Conservation (phyloP, 1,140 invertebrate species). For the Macrobrachium nipponense region DNA sequence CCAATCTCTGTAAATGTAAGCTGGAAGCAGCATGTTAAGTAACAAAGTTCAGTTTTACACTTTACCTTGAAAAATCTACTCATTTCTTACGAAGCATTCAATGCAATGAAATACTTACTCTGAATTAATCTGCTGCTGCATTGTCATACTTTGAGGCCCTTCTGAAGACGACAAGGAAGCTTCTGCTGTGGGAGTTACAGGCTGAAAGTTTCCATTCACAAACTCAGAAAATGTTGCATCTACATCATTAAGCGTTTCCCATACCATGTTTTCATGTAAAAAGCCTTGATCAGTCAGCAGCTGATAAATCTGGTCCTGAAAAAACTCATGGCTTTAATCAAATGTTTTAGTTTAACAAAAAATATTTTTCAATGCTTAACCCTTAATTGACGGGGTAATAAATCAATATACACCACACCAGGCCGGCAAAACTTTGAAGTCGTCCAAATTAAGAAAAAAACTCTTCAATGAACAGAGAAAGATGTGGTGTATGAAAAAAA, state of each 20-base stretch:
- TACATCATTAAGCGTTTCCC: conserved; percentile 75
- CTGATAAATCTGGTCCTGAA: conserved; percentile 73
- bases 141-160: conserved; percentile 64
- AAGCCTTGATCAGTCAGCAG: conserved; percentile 77
- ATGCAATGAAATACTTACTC: conserved; percentile 68
- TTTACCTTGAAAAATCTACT: no score
- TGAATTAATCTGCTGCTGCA: conserved; percentile 72
- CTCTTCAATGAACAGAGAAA: no score
- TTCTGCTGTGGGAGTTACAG: conserved; percentile 66
- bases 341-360: no score
- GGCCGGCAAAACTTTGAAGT: no score
- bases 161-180: conserved; percentile 63
- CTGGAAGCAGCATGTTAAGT: no score
- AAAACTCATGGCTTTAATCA: background rate
- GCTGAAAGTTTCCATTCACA: conserved; percentile 71
- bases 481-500: no score
- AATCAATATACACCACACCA: no score
- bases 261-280: conserved; percentile 73
- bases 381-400: no score
- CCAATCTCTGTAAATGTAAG: no score
- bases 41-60: no score
- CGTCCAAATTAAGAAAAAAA: no score
- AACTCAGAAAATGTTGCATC: conserved; percentile 74
- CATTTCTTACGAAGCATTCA: background rate
- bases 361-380: background rate